These are phyloP conservation scores for Conomelus anceps DNA, from an alignment of 2,888 invertebrate species.

Conservation along the genomic window DNA sequence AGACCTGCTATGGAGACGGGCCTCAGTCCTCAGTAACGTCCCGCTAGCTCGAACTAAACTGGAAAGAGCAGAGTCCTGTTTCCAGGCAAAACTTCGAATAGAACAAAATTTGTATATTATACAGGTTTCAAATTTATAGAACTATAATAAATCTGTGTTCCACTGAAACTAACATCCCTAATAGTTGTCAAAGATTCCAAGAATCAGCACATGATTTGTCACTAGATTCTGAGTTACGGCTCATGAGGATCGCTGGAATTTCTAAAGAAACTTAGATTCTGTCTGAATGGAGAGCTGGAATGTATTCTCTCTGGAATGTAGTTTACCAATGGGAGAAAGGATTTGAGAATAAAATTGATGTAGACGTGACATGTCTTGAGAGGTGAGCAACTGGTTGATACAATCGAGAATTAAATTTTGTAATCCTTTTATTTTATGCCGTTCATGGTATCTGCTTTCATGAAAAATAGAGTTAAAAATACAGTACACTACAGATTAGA, in stretches of 20 bases:
- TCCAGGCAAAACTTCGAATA: neutral
- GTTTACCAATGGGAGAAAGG: neutral
- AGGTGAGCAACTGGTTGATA: no score
- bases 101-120: neutral
- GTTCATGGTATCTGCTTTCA: no score
- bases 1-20: neutral
- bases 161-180: neutral
- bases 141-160: neutral
- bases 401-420: no score
- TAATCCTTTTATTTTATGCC: no score
- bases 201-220: neutral
- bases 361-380: neutral
- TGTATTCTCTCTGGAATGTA: no score
- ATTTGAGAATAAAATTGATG: neutral
- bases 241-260: neutral
- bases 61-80: neutral
- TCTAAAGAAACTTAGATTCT: neutral
- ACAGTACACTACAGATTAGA: no score
- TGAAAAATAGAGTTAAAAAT: no score
- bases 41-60: neutral
- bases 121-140: neutral
- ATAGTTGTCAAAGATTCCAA: neutral
- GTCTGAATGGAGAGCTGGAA: neutral
- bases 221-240: neutral
- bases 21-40: neutral